Conservation (phyloP, 2,113 vertebrate species). For the Phaetusa simplex region DNA sequence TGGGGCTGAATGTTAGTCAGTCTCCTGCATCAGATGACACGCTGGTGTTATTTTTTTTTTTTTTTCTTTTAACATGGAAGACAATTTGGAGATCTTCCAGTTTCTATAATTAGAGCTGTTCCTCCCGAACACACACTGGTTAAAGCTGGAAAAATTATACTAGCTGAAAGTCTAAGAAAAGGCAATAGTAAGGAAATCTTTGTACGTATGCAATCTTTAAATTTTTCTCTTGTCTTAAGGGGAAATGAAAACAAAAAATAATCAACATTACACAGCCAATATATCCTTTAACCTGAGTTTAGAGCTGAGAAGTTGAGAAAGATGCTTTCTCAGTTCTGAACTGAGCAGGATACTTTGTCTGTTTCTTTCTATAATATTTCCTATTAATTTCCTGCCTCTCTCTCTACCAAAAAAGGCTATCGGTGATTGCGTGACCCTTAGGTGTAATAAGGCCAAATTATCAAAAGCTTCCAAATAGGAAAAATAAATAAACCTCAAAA, state of each 20-base stretch:
- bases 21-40: neutral
- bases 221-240: neutral
- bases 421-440: neutral
- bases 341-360: neutral
- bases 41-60: neutral
- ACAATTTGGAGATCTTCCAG: neutral
- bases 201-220: neutral
- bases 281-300: neutral
- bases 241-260: neutral
- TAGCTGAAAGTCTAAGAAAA: neutral
- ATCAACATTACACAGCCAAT: neutral
- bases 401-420: neutral
- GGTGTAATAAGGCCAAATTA: neutral
- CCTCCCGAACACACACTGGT: neutral
- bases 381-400: neutral
- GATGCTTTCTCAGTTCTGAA: neutral
- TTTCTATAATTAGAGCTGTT: neutral
- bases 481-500: neutral
- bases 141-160: neutral
- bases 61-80: neutral
- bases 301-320: neutral
- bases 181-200: neutral
- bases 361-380: neutral
- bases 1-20: neutral
- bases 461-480: neutral